Conservation (phyloP, 2,888 invertebrate species). For the Acleris holmiana region DNA sequence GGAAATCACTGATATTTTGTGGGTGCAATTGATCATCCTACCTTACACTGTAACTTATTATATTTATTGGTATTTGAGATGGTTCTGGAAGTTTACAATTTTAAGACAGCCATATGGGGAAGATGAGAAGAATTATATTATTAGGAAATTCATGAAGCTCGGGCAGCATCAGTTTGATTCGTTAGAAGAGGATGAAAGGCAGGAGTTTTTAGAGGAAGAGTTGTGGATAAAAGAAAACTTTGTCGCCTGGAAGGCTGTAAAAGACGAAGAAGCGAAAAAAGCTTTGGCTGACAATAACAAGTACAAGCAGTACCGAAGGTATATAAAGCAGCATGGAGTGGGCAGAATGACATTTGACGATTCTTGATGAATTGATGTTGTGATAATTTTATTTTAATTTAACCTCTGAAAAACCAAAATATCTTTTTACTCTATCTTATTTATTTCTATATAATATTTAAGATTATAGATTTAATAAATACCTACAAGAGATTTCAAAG, state of each 20-base stretch:
- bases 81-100: constrained; percentile 93
- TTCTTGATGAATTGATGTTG: constrained; percentile 72
- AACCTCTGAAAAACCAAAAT: constrained; percentile 23
- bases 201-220: constrained; percentile 89
- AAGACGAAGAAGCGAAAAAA: constrained; percentile 93
- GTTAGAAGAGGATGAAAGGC: constrained; percentile 89
- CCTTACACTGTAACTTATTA: constrained; percentile 90
- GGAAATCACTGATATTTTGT: constrained; percentile 89
- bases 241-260: constrained; percentile 89
- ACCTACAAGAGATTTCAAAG: constrained; percentile 13
- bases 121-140: constrained; percentile 93
- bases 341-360: constrained; percentile 97
- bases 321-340: constrained; percentile 95
- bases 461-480: constrained; percentile 1
- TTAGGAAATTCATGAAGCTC: constrained; percentile 90
- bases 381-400: constrained; percentile 34
- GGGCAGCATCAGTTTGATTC: constrained; percentile 89
- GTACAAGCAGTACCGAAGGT: constrained; percentile 95
- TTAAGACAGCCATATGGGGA: constrained; percentile 90
- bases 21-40: constrained; percentile 91
- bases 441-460: constrained; percentile 14
- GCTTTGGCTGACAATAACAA: constrained; percentile 93
- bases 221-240: constrained; percentile 94
- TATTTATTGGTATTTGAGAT: constrained; percentile 89
- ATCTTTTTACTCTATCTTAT: constrained; percentile 23